Percentiles rank a stretch among this genome's conserved stretches.
These are phyloP conservation scores for Pedetes capensis DNA, from an alignment of 2,113 vertebrate species.

Conservation along the genomic window DNA sequence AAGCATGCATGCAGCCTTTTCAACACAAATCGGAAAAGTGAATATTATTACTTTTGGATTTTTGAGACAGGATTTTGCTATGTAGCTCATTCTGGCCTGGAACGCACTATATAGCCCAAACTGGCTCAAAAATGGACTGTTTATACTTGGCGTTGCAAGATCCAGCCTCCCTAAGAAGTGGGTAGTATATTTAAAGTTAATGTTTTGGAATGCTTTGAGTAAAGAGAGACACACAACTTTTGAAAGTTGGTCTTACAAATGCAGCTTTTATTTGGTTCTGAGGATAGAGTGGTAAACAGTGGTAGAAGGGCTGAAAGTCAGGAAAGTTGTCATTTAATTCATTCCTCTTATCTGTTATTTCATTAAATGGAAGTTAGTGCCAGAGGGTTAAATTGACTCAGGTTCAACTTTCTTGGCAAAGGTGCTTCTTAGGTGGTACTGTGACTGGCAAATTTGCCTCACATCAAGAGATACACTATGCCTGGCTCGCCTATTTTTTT, in stretches of 20 bases:
- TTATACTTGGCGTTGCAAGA: neutral
- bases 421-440: neutral
- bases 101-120: too few species aligned
- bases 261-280: constrained; percentile 18
- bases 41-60: too few species aligned
- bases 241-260: constrained; percentile 6
- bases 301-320: neutral
- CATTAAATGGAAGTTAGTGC: neutral
- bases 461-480: neutral
- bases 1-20: neutral
- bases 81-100: too few species aligned
- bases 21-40: neutral
- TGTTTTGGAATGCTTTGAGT: neutral
- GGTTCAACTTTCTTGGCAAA: neutral
- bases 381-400: neutral
- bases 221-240: neutral
- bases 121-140: too few species aligned
- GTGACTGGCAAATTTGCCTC: neutral
- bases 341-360: neutral
- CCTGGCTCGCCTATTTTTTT: neutral
- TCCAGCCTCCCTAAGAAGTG: neutral
- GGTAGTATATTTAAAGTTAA: neutral
- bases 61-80: too few species aligned
- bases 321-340: neutral
- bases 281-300: neutral